Evolutionary conservation across 1,140 invertebrate genomes (phyloP).

Genomic region (Centruroides vittatus): DNA sequence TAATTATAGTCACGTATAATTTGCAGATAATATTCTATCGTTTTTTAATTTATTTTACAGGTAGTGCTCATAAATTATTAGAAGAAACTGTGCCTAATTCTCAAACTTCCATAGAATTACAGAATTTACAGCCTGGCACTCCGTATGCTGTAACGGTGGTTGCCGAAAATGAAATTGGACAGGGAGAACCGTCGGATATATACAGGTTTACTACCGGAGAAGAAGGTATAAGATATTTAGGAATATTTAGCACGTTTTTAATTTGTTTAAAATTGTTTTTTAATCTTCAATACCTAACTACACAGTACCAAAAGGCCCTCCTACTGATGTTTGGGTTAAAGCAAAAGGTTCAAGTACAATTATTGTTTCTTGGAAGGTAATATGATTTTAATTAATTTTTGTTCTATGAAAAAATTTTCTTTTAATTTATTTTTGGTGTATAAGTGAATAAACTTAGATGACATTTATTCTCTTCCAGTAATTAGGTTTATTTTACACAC

Average conservation of each 20-base stretch:
- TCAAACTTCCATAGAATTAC: slow-evolving; percentile 18
- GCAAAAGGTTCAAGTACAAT: slow-evolving; percentile 18
- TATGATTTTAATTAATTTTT: neutral
- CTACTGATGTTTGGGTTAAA: slow-evolving; percentile 20
- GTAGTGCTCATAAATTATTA: slow-evolving; percentile 12
- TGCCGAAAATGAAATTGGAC: slow-evolving; percentile 87
- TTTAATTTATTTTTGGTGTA: no score
- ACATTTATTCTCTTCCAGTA: no score
- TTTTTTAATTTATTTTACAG: neutral
- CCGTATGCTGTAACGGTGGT: slow-evolving; percentile 84
- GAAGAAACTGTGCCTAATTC: slow-evolving; percentile 17
- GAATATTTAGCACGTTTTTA: neutral
- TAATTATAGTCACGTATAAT: no score
- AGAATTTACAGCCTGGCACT: slow-evolving; percentile 61
- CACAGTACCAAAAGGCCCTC: slow-evolving; percentile 22
- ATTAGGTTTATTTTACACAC: no score
- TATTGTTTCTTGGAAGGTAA: slow-evolving; percentile 32
- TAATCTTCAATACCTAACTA: neutral
- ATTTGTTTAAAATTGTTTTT: no score
- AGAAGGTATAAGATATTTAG: slow-evolving; percentile 40
- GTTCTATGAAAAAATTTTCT: no score
- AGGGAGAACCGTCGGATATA: slow-evolving; percentile 75
- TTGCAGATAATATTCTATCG: no score
- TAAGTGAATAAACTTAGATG: no score
- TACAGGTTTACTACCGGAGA: slow-evolving; percentile 88